Percentiles rank a stretch among this genome's conserved stretches.
Conservation (phyloP, 2,888 invertebrate species). For the Eilema sororculum region DNA sequence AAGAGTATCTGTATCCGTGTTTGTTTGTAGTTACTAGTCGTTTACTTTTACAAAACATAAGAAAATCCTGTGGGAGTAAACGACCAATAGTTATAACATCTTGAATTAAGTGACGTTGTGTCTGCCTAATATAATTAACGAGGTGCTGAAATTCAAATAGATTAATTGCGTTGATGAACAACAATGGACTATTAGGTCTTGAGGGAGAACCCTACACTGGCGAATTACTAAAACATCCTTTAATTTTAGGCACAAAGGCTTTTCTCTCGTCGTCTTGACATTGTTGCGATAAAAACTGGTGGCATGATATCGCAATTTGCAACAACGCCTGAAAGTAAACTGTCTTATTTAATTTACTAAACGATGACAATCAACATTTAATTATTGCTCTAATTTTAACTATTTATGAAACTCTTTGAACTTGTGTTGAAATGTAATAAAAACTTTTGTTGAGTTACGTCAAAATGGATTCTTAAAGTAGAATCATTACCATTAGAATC, state of each 20-base stretch:
- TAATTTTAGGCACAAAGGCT: conserved; percentile 34
- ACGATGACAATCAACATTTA: conserved; percentile 40
- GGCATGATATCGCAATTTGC: conserved; percentile 44
- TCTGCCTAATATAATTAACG: conserved; percentile 1
- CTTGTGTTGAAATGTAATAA: neutral
- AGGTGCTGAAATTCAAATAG: conserved; percentile 5
- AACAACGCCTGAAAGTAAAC: conserved; percentile 45
- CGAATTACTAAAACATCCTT: conserved; percentile 7
- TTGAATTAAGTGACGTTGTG: neutral
- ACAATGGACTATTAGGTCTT: conserved; percentile 2
- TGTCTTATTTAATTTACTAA: conserved; percentile 43
- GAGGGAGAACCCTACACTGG: neutral
- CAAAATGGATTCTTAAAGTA: too few species aligned
- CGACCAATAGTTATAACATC: neutral
- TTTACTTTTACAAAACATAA: too few species aligned
- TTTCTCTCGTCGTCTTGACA: conserved; percentile 18
- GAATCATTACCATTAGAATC: too few species aligned
- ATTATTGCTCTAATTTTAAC: conserved; percentile 25
- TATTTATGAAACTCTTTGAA: conserved; percentile 1
- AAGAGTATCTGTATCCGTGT: too few species aligned
- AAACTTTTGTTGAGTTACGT: neutral
- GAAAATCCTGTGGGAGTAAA: neutral
- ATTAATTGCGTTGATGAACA: conserved; percentile 6
- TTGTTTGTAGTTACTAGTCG: too few species aligned
- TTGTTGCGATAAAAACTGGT: conserved; percentile 35